These are phyloP conservation scores for Myiotriccus ornatus DNA, from an alignment of 2,797 vertebrate species.

Conservation along the genomic window DNA sequence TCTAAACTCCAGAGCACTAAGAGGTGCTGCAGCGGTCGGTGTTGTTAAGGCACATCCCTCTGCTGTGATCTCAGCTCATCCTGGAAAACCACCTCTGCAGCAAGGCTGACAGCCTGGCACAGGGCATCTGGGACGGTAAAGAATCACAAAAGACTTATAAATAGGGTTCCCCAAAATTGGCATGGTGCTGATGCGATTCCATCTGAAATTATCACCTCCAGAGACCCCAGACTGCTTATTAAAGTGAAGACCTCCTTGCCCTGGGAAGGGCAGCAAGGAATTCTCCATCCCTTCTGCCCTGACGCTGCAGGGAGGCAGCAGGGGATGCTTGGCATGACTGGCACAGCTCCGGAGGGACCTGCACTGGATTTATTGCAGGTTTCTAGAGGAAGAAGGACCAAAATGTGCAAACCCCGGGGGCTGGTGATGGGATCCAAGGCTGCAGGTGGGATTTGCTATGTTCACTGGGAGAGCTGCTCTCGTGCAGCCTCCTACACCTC, in stretches of 20 bases:
- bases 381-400: not conserved
- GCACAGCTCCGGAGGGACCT: not conserved
- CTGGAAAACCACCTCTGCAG: not conserved
- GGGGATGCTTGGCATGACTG: not conserved
- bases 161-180: rapidly evolving
- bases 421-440: not conserved
- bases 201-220: not conserved
- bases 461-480: rapidly evolving
- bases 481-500: not conserved
- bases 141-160: not conserved
- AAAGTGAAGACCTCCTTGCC: not conserved
- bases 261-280: not conserved
- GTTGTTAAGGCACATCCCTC: not conserved
- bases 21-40: rapidly evolving
- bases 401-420: rapidly evolving
- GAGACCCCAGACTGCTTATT: not conserved
- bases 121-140: rapidly evolving
- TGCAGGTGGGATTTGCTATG: not conserved
- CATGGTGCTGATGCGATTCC: rapidly evolving
- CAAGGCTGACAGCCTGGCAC: not conserved
- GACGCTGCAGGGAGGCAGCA: rapidly evolving
- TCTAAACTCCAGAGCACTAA: not conserved
- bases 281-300: not conserved
- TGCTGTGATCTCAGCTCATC: not conserved
- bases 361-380: not conserved